Base-by-base conservation (phyloP, 2,113 vertebrate genomes). In the Colinus virginianus region DNA sequence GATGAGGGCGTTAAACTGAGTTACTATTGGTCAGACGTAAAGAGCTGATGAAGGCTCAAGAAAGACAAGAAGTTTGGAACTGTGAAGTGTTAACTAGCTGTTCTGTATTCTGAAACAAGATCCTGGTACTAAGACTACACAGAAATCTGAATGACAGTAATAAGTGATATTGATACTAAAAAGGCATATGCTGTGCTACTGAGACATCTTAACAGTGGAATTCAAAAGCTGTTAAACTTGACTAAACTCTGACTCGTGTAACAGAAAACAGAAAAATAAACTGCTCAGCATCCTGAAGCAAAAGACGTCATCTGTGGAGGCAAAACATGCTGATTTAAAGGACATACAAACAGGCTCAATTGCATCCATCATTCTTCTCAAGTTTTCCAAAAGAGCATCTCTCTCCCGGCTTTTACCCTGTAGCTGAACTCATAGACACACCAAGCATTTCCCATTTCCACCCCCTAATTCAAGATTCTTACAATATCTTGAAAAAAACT, bases 21-120 rank as follows among this genome's bases (percentile, higher is more conserved):
- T 95, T 93, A 86, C 91, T 89, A 80, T 45, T 89, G 81, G 85
- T 91, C 89, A 40, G 68, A 83, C 78, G 43, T 34, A 69, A 77
- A 75, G 15, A 66, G 43, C 11, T 71, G 42, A 74, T n/a, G 40
- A 82, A 85, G 90, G 68, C 46, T 90, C 49, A 94, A 79, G 71
- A 79, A 78, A 91, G 63, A 4, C 13, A 71, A 48, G 69, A 66
- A 45, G 40, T 85, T 59, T 56, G 34, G 26, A 63, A 85, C 59
- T 46, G 71, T 55, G 34, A 82, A 79, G 42, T 25, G 1, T 38
- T 53, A 72, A 67, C 68, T 82, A 82, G 30, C 91, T 90, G 63
- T 1, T 23, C 4, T 36, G 43, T 67, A 48, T 12, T 80, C 30
- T 2, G 4, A 83, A 96, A 78, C 14, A 62, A 92, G 87, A 88